These are phyloP conservation scores for Dryomyza anilis DNA, from an alignment of 2,888 invertebrate species.

Conservation along the genomic window DNA sequence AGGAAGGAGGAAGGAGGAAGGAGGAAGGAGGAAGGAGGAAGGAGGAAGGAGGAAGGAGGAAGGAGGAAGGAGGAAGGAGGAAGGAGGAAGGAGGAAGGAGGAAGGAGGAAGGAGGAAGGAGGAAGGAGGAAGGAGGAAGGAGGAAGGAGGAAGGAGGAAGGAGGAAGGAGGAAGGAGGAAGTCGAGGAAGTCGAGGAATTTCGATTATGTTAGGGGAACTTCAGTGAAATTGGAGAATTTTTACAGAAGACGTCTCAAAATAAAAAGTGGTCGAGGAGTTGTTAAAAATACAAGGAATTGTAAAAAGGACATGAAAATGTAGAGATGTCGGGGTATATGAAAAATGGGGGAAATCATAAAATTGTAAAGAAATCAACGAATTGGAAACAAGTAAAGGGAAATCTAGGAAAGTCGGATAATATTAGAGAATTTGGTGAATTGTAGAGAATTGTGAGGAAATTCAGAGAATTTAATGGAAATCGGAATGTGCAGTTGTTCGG, in stretches of 20 bases:
- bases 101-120: background rate
- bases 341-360: background rate
- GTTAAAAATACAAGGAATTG: background rate
- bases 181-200: background rate
- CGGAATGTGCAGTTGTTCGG: too few relatives aligned
- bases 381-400: background rate
- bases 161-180: background rate
- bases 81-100: background rate
- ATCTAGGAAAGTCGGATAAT: too few relatives aligned
- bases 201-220: too few relatives aligned
- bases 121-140: background rate
- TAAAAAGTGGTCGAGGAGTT: background rate
- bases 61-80: background rate
- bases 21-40: background rate
- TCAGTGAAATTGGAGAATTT: too few relatives aligned
- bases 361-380: background rate
- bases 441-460: too few relatives aligned
- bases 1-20: background rate
- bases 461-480: too few relatives aligned
- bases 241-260: too few relatives aligned
- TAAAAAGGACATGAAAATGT: background rate
- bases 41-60: background rate
- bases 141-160: background rate
- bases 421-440: background rate
- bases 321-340: background rate